Base-by-base conservation (phyloP, 2,113 vertebrate species). In the Psephotus haematonotus region DNA sequence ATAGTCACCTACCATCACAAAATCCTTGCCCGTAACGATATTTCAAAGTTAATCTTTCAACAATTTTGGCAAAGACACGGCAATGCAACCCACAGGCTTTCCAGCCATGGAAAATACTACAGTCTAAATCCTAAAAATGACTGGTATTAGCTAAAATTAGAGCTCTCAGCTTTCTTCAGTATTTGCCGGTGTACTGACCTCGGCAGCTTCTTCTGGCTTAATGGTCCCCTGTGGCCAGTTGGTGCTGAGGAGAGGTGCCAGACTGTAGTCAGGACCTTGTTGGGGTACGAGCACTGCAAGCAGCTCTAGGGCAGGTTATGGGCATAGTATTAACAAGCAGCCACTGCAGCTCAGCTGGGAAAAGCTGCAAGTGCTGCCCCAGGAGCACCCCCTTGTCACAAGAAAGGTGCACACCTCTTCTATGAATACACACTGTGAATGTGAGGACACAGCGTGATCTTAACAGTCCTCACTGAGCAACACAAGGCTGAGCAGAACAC, bases 1-100 rank as follows among this genome's bases (percentile, higher is more conserved):
- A 77, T 70, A 93, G 64, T 86, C 60, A 90, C 57, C 75, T 89
- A 68, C 29, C 86, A n/a, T 15, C 41, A 83, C 23, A 33, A 4
- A 6, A 86, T 86, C 18, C 9, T 28, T 77, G 16, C 16, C 25
- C 1, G 0, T 17, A 71, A 92, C 53, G 82, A 80, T 17, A 69
- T 14, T 70, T 37, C 67, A 52, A 65, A 97, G 92, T 88, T 80
- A 96, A 67, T 63, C 79, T 91, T 88, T 92, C 68, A 89, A 57
- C 33, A 55, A 35, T 77, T 96, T 62, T 94, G 79, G 95, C 11
- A 80, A 90, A 86, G 77, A 70, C 53, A 90, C 76, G 35, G 43
- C 62, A 94, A 80, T 11, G 14, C 63, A 95, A 96, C 76, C 11
- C 22, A 44, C n/a, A 76, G 43, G 52, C 8, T 22, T 72, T 59